These are phyloP conservation scores for Aphelenchoides besseyi DNA, from an alignment of 1,140 invertebrate species.

Conservation along the genomic window DNA sequence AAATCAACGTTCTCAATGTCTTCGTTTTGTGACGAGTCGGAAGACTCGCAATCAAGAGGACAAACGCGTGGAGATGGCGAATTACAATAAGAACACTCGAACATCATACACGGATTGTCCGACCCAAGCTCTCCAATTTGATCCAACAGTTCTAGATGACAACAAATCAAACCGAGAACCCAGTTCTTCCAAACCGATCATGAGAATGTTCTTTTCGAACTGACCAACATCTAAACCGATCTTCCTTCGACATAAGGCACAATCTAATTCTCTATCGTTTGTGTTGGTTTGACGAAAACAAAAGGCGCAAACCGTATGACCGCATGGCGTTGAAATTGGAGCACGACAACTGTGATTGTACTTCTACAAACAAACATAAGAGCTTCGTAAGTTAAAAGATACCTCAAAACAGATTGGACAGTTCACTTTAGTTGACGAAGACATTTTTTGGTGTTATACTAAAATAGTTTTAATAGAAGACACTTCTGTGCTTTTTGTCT, in stretches of 20 bases:
- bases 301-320: background rate
- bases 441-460: background rate
- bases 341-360: background rate
- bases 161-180: background rate
- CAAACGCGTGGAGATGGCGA: background rate
- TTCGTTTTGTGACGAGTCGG: background rate
- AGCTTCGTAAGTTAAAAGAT: background rate
- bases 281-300: background rate
- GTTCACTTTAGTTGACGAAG: background rate
- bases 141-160: background rate
- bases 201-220: constrained; percentile 5
- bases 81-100: constrained; percentile 5
- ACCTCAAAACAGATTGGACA: constrained; percentile 18
- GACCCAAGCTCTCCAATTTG: background rate
- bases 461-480: constrained; percentile 7
- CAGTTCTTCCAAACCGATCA: constrained; percentile 6
- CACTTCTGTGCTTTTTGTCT: background rate
- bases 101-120: background rate
- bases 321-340: background rate
- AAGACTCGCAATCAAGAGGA: background rate
- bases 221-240: background rate
- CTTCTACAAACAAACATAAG: constrained; percentile 2
- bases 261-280: background rate
- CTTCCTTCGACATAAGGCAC: background rate
- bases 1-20: background rate